A percentile compares a stretch with the other conserved stretches of the same genome.
Conservation (phyloP, 2,888 invertebrate species). For the Thalpophila matura region DNA sequence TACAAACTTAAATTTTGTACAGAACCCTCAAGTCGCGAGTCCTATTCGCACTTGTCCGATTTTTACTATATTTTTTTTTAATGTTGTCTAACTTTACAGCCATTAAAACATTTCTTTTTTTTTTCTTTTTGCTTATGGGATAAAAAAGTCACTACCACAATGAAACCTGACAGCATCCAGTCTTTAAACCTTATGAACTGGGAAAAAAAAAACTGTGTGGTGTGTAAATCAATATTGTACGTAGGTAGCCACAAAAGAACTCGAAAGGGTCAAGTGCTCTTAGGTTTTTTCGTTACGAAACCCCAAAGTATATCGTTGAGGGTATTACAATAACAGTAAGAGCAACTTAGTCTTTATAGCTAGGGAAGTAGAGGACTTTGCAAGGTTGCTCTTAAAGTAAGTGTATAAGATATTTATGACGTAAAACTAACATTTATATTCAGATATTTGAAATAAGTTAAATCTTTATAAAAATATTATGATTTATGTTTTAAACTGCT, state of each 20-base stretch:
- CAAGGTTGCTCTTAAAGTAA: not conserved
- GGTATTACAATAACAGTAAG: constrained; percentile 29
- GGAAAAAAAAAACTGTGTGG: not conserved
- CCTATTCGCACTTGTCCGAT: no score
- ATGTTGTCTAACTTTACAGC: no score
- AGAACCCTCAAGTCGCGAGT: no score
- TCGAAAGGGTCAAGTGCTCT: constrained; percentile 31
- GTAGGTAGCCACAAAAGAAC: constrained; percentile 14
- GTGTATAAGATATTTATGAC: not conserved
- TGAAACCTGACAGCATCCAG: no score
- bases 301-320: constrained; percentile 22
- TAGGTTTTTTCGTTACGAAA: constrained; percentile 5
- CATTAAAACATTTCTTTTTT: no score
- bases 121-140: no score
- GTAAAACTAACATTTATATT: not conserved
- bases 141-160: no score
- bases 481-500: not conserved
- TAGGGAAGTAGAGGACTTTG: not conserved
- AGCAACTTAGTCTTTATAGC: constrained; percentile 9
- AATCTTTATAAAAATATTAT: not conserved
- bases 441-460: constrained; percentile 1
- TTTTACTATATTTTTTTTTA: no score
- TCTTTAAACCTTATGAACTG: not conserved
- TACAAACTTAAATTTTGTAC: no score
- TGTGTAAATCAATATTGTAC: not conserved